phyloP scores from a whole-genome alignment of 2,797 vertebrate genomes.

The Enteromius trimaculatus region DNA sequence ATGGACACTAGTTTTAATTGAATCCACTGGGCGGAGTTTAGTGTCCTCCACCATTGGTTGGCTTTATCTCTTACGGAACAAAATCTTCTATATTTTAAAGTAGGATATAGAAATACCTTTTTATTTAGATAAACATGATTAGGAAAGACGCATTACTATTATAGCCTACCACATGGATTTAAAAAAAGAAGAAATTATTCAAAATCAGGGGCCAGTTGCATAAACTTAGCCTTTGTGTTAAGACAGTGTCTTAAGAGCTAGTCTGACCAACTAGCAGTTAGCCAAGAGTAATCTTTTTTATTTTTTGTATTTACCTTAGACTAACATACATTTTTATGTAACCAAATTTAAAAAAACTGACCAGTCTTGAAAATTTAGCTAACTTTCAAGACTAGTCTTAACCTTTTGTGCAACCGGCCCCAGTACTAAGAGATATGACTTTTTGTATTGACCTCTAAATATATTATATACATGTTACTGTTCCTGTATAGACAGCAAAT shows the following conservation, averaged over 20 bases:
- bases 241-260: no score
- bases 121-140: background rate
- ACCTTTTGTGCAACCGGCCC: no score
- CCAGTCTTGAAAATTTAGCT: no score
- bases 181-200: background rate
- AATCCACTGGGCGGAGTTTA: constrained; percentile 30
- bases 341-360: no score
- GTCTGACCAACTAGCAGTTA: no score
- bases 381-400: no score
- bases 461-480: background rate
- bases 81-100: background rate
- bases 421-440: background rate
- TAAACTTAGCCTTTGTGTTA: no score
- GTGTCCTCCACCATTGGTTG: background rate
- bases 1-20: constrained; percentile 26
- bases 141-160: background rate
- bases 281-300: no score
- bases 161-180: no score
- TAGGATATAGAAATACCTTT: background rate
- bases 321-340: no score
- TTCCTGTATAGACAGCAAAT: background rate
- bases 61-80: background rate
- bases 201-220: no score
- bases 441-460: background rate
- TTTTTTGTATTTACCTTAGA: no score